Conservation (phyloP, 2,113 vertebrate genomes). For the Zootoca vivipara region DNA sequence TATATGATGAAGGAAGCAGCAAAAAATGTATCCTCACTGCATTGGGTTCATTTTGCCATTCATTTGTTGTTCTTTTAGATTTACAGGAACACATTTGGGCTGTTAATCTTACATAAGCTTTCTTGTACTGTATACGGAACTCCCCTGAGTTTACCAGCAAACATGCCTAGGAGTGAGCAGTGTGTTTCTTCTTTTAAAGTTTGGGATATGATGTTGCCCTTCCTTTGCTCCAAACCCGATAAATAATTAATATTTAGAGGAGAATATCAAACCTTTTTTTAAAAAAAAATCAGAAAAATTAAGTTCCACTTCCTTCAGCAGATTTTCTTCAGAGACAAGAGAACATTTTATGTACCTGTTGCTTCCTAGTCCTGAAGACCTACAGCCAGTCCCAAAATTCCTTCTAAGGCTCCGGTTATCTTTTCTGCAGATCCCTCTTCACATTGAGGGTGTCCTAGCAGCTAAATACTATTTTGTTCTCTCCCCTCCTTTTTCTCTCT, state of each 20-base stretch:
- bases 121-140: no score
- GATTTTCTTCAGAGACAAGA: no score
- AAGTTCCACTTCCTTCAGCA: neutral
- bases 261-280: neutral
- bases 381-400: neutral
- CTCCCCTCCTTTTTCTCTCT: neutral
- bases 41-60: neutral
- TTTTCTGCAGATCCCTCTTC: neutral
- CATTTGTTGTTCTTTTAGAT: neutral
- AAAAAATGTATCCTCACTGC: neutral
- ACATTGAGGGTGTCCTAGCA: no score
- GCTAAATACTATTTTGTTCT: neutral
- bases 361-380: no score
- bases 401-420: neutral
- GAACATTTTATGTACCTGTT: neutral
- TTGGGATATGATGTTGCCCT: neutral
- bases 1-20: neutral
- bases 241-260: neutral
- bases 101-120: neutral
- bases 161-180: neutral
- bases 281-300: neutral
- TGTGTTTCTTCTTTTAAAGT: neutral
- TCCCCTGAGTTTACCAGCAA: neutral
- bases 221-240: neutral
- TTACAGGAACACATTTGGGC: neutral